A percentile compares a stretch with the other conserved stretches of the same genome.
Evolutionary conservation across 1,140 invertebrate genomes (phyloP).

Genomic region (Drosophila funebris): DNA sequence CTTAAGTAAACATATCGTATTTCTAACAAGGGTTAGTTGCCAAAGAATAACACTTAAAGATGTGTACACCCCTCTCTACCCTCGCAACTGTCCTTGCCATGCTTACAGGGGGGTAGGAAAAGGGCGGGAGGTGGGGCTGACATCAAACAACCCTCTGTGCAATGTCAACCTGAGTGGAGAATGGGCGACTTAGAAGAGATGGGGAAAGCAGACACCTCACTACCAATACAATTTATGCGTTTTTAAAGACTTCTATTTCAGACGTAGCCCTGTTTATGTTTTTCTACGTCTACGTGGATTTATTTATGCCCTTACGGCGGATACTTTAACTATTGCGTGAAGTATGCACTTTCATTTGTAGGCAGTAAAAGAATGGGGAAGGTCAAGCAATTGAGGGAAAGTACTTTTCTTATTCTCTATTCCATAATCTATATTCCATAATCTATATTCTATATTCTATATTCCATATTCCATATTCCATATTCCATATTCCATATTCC

Average conservation of each 20-base stretch:
- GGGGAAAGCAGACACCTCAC: constrained; percentile 4
- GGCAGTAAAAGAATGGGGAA: too few relatives aligned
- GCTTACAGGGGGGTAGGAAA: background rate
- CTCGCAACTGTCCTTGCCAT: too few relatives aligned
- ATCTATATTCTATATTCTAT: too few relatives aligned
- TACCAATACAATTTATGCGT: constrained; percentile 70
- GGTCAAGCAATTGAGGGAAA: too few relatives aligned
- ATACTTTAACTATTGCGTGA: background rate
- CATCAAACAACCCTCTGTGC: constrained; percentile 46
- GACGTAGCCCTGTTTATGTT: constrained; percentile 24
- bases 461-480: too few relatives aligned
- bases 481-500: too few relatives aligned
- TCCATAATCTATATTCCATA: too few relatives aligned
- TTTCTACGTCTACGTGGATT: constrained; percentile 15
- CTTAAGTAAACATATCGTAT: constrained; percentile 72
- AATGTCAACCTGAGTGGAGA: constrained; percentile 33
- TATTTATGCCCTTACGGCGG: background rate
- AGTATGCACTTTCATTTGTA: background rate
- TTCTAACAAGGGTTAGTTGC: constrained; percentile 66
- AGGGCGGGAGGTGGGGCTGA: background rate
- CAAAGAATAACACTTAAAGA: constrained; percentile 74
- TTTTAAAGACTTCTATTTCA: constrained; percentile 63
- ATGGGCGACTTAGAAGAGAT: too few relatives aligned
- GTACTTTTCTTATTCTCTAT: too few relatives aligned
- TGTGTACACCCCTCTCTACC: constrained; percentile 5